phyloP scores from a whole-genome alignment of 2,113 vertebrate species.

The Gymnogyps californianus region DNA sequence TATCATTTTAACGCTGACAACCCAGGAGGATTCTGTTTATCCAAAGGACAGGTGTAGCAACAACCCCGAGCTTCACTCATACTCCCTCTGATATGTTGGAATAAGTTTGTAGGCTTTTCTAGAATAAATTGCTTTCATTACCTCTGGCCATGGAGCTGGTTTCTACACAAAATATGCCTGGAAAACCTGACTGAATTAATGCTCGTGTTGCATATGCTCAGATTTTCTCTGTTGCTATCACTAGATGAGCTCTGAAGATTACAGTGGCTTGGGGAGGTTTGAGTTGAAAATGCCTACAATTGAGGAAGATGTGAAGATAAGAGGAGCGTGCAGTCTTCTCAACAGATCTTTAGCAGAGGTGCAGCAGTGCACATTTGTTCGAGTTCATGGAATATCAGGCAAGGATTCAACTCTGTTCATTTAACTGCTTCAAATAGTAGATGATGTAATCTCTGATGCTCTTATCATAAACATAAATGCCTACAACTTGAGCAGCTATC shows the following conservation, averaged over 20 bases:
- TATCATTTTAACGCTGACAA: background rate
- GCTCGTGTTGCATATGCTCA: background rate
- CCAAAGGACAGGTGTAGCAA: background rate
- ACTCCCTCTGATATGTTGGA: background rate
- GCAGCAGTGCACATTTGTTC: background rate
- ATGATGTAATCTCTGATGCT: background rate
- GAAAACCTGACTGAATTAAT: background rate
- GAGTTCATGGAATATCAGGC: background rate
- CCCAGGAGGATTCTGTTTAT: background rate
- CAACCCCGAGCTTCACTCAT: background rate
- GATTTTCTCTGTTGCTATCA: background rate
- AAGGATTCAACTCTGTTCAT: background rate
- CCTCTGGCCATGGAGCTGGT: background rate
- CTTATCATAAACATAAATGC: background rate
- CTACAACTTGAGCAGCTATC: background rate
- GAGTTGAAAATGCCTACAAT: background rate
- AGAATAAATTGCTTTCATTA: background rate
- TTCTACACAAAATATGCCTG: background rate
- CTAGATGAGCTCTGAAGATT: background rate
- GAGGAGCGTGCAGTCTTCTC: background rate
- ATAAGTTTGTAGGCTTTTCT: background rate
- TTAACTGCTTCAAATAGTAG: background rate
- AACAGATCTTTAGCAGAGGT: background rate
- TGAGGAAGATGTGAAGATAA: background rate
- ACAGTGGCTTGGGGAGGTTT: background rate